Evolutionary conservation across 2,888 invertebrate species (phyloP).

Genomic region (Atrina japonica): DNA sequence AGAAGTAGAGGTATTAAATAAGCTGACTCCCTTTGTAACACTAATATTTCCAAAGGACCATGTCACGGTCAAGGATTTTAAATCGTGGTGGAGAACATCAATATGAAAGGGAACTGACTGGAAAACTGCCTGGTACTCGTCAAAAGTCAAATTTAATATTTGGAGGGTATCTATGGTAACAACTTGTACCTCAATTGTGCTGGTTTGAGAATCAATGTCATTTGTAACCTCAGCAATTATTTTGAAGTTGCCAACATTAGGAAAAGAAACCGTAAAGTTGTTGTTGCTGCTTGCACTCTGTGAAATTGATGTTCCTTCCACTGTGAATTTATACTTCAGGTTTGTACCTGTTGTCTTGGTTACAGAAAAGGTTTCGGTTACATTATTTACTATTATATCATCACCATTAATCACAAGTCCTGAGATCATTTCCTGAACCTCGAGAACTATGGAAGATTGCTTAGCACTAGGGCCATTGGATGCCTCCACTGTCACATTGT

Average conservation of each 20-base stretch:
- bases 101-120: conserved; percentile 30
- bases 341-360: conserved; percentile 43
- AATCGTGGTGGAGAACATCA: conserved; percentile 47
- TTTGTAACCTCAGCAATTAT: conserved; percentile 50
- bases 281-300: conserved; percentile 29
- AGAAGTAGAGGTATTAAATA: conserved; percentile 24
- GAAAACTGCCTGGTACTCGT: conserved; percentile 35
- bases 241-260: conserved; percentile 40
- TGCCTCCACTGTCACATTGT: conserved; percentile 46
- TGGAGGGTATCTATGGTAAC: conserved; percentile 41
- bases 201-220: conserved; percentile 35
- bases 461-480: conserved; percentile 48
- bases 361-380: conserved; percentile 38
- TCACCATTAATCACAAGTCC: conserved; percentile 42
- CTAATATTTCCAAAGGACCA: conserved; percentile 54
- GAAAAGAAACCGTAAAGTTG: conserved; percentile 34
- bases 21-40: not conserved
- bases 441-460: conserved; percentile 25
- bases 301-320: conserved; percentile 33
- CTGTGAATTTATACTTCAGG: conserved; percentile 44
- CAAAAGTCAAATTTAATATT: conserved; percentile 20
- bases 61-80: conserved; percentile 26
- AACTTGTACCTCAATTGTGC: conserved; percentile 38
- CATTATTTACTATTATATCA: conserved; percentile 38
- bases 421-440: conserved; percentile 44